Evolutionary conservation across 1,140 invertebrate species (phyloP), one percentile per base, ranked within the genome.

Genomic region (Neodiprion fabricii): DNA sequence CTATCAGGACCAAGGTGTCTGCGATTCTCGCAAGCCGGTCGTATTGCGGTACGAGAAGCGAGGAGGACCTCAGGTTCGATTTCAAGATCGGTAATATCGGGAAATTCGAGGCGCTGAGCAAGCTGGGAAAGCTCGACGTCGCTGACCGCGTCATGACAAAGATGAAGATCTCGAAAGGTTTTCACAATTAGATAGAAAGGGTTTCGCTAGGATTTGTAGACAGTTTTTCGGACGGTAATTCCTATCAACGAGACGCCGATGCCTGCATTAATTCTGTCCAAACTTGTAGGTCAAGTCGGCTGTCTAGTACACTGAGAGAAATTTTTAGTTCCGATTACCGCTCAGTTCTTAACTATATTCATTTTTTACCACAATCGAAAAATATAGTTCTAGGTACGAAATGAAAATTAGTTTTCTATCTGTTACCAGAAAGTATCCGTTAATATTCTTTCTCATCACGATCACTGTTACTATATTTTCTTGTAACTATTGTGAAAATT

Each of bases 51-150:
- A 61, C 53, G 53, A 61, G 53, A 61, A 61, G 3, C 53, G 53
- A 61, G n/a, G 53, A 12, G 53, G 28, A 40, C 28, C 1, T 40
- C 28, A 40, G 0, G 28, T 40, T 40, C 28, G 28, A 4, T 40
- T 79, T 79, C 53, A 75, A 74, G n/a, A 66, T 75, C 9, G 61
- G 69, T 1, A 48, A 76, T 12, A 67, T 77, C 1, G 75, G 74
- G 1, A 73, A 67, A 49, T 80, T 75, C 0, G 71, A 79, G 1
- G 66, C 71, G 12, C 70, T 80, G 10, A 70, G 74, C 40, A 80
- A 80, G 72, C 79, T 78, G 79, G 78, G 78, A 2, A 53, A 68
- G 3, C 49, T 67, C 23, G 70, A 76, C 0, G 0, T 80, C 9
- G 74, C 77, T 11, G 72, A 79, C 5, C 40, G 48, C 1, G 68